Evolutionary conservation across 2,797 vertebrate species (phyloP).

Genomic region (Toxotes lorentzi): DNA sequence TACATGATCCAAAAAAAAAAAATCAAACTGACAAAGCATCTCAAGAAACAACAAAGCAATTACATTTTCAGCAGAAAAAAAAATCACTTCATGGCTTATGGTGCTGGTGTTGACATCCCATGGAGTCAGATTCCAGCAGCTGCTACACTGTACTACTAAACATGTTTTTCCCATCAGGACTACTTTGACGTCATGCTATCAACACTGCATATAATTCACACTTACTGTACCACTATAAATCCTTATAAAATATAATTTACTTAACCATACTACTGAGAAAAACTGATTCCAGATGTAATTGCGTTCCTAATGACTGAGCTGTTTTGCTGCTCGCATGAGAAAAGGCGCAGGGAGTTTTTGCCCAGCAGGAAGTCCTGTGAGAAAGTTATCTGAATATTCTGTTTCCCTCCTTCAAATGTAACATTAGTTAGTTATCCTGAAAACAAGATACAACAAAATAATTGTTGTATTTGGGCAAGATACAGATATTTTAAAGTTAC

Average conservation of each 20-base stretch:
- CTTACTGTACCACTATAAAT: constrained; percentile 3
- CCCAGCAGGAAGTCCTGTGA: constrained; percentile 17
- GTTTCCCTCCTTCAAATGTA: constrained; percentile 4
- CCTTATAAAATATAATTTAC: constrained; percentile 41
- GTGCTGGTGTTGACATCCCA: neutral
- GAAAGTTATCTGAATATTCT: neutral
- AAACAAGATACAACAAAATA: neutral
- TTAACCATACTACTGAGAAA: constrained; percentile 3
- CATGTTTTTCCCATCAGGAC: neutral
- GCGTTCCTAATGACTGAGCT: neutral
- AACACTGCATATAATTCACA: constrained; percentile 22
- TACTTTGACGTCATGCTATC: constrained; percentile 7
- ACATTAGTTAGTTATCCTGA: neutral
- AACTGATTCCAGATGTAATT: constrained; percentile 37
- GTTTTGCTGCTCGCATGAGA: constrained; percentile 25
- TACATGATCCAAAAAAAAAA: neutral
- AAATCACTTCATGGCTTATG: neutral
- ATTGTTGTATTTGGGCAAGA: no score
- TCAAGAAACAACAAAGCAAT: constrained; percentile 11
- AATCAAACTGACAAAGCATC: neutral
- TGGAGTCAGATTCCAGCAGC: constrained; percentile 8
- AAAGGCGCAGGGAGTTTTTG: constrained; percentile 15
- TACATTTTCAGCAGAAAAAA: constrained; percentile 10
- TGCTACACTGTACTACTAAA: neutral
- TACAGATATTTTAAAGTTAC: neutral